Evolutionary conservation across 2,797 vertebrate genomes (phyloP).

Genomic region (Typhlichthys eigenmanni): DNA sequence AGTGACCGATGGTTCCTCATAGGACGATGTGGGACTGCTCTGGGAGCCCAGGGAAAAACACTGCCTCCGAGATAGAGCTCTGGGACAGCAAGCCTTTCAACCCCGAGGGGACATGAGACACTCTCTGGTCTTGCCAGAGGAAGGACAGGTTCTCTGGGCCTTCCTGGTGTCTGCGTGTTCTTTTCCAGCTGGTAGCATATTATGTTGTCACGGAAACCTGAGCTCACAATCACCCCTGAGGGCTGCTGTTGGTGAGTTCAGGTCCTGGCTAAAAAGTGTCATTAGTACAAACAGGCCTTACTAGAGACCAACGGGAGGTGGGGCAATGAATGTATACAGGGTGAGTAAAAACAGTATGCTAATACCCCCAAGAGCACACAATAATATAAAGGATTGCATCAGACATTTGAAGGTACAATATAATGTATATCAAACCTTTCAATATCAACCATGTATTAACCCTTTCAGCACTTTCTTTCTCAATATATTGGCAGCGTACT

Average conservation of each 20-base stretch:
- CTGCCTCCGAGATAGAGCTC: background rate
- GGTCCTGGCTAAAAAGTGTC: slow-evolving; percentile 18
- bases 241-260: slow-evolving; percentile 29
- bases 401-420: background rate
- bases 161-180: slow-evolving; percentile 13
- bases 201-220: slow-evolving; percentile 33
- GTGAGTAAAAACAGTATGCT: background rate
- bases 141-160: background rate
- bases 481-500: background rate
- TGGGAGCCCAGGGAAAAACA: slow-evolving; percentile 24
- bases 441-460: too few species aligned
- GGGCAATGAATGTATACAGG: slow-evolving; percentile 10
- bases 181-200: slow-evolving; percentile 25
- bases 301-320: slow-evolving; percentile 22
- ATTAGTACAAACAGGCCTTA: background rate
- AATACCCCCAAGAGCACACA: too few species aligned
- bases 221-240: slow-evolving; percentile 38
- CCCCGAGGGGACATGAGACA: slow-evolving; percentile 38
- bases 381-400: too few species aligned
- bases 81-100: slow-evolving; percentile 30
- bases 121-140: slow-evolving; percentile 31
- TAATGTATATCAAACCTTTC: slow-evolving; percentile 10
- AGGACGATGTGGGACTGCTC: slow-evolving; percentile 19
- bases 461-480: background rate
- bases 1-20: slow-evolving; percentile 52